These are phyloP conservation scores for Characodon lateralis DNA, from an alignment of 2,797 vertebrate genomes.

Conservation along the genomic window DNA sequence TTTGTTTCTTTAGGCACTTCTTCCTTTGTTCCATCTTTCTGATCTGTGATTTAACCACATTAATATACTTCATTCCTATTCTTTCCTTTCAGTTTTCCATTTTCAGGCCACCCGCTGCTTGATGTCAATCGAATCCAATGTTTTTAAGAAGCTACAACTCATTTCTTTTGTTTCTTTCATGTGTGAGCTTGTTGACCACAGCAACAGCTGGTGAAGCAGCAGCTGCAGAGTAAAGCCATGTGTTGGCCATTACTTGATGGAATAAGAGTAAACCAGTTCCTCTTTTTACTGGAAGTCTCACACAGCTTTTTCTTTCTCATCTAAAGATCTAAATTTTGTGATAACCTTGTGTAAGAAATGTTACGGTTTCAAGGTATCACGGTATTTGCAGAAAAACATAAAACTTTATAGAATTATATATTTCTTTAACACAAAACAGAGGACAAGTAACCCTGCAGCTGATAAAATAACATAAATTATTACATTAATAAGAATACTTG, in stretches of 20 bases:
- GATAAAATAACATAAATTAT: neutral
- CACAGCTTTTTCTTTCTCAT: neutral
- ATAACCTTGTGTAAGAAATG: neutral
- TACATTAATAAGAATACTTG: neutral
- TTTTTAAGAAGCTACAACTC: neutral
- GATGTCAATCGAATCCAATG: neutral
- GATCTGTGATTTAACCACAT: slow-evolving; percentile 35
- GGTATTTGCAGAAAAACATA: neutral
- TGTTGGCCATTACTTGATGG: slow-evolving; percentile 54
- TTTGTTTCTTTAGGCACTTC: slow-evolving; percentile 36
- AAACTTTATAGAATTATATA: neutral
- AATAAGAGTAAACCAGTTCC: slow-evolving; percentile 24
- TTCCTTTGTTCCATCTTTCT: slow-evolving; percentile 48
- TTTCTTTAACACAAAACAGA: neutral
- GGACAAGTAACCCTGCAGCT: neutral
- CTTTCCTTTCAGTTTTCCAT: slow-evolving; percentile 7
- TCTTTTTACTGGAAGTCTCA: slow-evolving; percentile 27
- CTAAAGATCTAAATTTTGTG: neutral
- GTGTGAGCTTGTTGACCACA: slow-evolving; percentile 29
- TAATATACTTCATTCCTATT: slow-evolving; percentile 33
- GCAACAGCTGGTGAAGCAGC: slow-evolving; percentile 68
- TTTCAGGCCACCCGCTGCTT: neutral
- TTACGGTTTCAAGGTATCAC: neutral
- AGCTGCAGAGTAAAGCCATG: slow-evolving; percentile 62
- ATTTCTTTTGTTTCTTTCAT: neutral